Evolutionary conservation across 2,888 invertebrate species (phyloP).

Genomic region (Lasioglossum zephyrum): DNA sequence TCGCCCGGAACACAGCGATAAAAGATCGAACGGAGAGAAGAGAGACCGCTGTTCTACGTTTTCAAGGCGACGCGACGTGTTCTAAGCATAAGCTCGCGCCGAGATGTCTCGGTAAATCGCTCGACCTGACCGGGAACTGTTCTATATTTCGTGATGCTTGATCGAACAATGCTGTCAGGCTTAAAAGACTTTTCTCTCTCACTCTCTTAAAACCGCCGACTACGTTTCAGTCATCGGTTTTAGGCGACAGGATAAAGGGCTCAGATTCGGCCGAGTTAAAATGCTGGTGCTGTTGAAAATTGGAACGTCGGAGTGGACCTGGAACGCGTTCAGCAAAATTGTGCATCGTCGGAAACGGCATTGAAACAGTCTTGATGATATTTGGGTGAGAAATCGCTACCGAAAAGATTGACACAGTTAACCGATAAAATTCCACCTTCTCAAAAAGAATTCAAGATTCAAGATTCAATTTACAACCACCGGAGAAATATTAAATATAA

Average conservation of each 20-base stretch:
- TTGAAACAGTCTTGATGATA: neutral
- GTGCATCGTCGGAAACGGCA: neutral
- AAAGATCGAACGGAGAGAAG: constrained; percentile 34
- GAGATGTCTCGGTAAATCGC: neutral
- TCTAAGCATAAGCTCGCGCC: neutral
- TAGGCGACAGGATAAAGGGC: neutral
- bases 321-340: neutral
- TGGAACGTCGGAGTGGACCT: neutral
- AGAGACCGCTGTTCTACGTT: neutral
- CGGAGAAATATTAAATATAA: neutral
- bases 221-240: neutral
- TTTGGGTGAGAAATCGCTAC: neutral
- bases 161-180: neutral
- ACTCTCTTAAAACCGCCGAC: neutral
- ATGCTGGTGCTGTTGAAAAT: neutral
- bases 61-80: constrained; percentile 2
- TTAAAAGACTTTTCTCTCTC: neutral
- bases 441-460: no score
- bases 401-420: neutral
- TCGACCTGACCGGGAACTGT: neutral
- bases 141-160: neutral
- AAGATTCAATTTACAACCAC: neutral
- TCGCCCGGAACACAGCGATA: constrained; percentile 17
- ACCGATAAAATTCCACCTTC: neutral
- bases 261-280: neutral